These are phyloP conservation scores for Campylomormyrus tamandua DNA, from an alignment of 2,113 vertebrate genomes.

Conservation along the genomic window DNA sequence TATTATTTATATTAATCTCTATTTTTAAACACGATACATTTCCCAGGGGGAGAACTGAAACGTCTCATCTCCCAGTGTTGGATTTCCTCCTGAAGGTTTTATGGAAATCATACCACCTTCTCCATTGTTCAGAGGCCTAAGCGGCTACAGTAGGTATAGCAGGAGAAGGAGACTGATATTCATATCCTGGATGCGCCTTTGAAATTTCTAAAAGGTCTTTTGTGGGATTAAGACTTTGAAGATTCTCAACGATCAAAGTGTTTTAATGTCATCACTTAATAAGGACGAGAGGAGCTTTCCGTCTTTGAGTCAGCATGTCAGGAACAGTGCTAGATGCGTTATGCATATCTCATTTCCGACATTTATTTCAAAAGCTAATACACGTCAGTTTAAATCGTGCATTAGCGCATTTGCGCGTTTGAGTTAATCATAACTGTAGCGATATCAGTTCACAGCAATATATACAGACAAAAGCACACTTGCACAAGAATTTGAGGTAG, in stretches of 20 bases:
- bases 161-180: constrained; percentile 34
- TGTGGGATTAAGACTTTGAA: constrained; percentile 60
- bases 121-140: constrained; percentile 19
- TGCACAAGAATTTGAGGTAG: not conserved
- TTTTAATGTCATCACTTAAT: constrained; percentile 40
- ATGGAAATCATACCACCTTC: constrained; percentile 38
- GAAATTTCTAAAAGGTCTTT: constrained; percentile 38
- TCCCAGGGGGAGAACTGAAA: constrained; percentile 33
- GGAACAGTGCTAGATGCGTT: constrained; percentile 36
- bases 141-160: constrained; percentile 25
- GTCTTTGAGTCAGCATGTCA: constrained; percentile 42
- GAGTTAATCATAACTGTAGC: constrained; percentile 8
- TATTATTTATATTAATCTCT: not conserved
- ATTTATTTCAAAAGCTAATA: constrained; percentile 30
- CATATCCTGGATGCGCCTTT: constrained; percentile 44
- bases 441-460: not conserved
- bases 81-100: constrained; percentile 36
- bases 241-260: constrained; percentile 55
- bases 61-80: constrained; percentile 45
- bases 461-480: constrained; percentile 2
- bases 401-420: constrained; percentile 2
- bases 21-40: constrained; percentile 36
- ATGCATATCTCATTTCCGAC: constrained; percentile 24
- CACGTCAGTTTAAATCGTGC: not conserved
- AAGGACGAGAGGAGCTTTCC: constrained; percentile 29